These are phyloP conservation scores for Ambastaia sidthimunki DNA, from an alignment of 2,797 vertebrate species.

Conservation along the genomic window DNA sequence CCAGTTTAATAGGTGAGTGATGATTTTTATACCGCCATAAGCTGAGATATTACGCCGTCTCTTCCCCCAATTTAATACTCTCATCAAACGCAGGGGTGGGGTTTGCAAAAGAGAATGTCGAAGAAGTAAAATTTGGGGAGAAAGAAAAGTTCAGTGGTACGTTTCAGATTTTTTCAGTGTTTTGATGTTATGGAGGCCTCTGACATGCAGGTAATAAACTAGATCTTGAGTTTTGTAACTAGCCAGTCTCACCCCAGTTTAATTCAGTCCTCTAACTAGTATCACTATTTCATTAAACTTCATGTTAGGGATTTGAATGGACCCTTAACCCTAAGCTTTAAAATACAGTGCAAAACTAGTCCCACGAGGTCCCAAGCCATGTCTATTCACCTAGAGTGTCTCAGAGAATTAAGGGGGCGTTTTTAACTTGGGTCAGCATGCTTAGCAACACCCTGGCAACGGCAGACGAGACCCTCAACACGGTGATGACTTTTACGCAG, in stretches of 20 bases:
- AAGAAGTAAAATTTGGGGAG: background rate
- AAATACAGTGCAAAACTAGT: too few species aligned
- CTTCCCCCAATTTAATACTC: constrained; percentile 67
- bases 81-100: constrained; percentile 23
- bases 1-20: constrained; percentile 96
- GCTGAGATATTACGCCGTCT: constrained; percentile 51
- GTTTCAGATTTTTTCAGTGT: background rate
- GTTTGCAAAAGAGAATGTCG: constrained; percentile 39
- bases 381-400: too few species aligned
- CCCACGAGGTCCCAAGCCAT: too few species aligned
- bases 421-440: too few species aligned
- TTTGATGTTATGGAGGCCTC: background rate
- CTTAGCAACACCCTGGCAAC: too few species aligned
- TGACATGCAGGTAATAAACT: background rate
- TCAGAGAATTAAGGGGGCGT: too few species aligned
- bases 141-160: constrained; percentile 13
- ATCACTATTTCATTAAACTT: too few species aligned
- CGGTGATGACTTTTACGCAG: background rate
- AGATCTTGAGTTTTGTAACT: background rate
- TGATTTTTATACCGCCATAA: constrained; percentile 71
- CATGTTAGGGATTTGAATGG: too few species aligned
- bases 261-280: background rate
- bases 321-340: too few species aligned
- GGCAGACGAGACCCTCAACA: too few species aligned
- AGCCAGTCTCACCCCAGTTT: background rate